Conservation (phyloP, 2,888 invertebrate genomes). For the Volucella zonaria region DNA sequence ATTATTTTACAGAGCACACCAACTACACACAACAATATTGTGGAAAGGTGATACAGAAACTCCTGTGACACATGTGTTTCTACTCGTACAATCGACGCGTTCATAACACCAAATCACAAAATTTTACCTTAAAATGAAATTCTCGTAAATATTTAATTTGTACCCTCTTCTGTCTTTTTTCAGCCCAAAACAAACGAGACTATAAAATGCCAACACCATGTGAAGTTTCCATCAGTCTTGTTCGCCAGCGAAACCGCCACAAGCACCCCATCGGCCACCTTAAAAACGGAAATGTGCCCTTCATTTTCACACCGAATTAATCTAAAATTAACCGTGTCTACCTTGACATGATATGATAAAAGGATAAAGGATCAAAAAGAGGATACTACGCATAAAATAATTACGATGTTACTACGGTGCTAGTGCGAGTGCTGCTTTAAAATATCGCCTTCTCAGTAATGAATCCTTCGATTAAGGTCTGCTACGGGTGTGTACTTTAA, state of each 20-base stretch:
- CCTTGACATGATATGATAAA: conserved; percentile 22
- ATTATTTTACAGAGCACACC: no score
- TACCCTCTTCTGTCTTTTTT: conserved; percentile 11
- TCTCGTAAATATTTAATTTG: background rate
- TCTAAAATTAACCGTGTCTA: conserved; percentile 33
- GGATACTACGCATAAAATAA: conserved; percentile 3
- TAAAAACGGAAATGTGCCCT: conserved; percentile 29
- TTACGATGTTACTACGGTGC: background rate
- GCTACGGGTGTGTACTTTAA: conserved; percentile 17
- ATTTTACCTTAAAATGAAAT: no score
- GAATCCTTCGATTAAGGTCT: conserved; percentile 23
- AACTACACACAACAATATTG: no score
- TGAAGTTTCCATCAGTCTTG: conserved; percentile 25
- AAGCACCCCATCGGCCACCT: conserved; percentile 18
- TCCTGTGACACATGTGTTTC: no score
- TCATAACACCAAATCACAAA: no score
- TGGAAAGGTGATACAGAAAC: no score
- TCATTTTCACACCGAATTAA: conserved; percentile 41
- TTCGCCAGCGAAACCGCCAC: conserved; percentile 20
- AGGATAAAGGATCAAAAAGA: background rate
- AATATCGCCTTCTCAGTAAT: background rate
- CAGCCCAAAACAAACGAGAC: conserved; percentile 15
- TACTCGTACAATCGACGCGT: no score
- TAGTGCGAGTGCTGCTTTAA: background rate
- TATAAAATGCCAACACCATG: conserved; percentile 38